Evolutionary conservation across 1,140 invertebrate species (phyloP), one percentile per base, ranked within the genome.

Genomic region (Liolophura sinensis): DNA sequence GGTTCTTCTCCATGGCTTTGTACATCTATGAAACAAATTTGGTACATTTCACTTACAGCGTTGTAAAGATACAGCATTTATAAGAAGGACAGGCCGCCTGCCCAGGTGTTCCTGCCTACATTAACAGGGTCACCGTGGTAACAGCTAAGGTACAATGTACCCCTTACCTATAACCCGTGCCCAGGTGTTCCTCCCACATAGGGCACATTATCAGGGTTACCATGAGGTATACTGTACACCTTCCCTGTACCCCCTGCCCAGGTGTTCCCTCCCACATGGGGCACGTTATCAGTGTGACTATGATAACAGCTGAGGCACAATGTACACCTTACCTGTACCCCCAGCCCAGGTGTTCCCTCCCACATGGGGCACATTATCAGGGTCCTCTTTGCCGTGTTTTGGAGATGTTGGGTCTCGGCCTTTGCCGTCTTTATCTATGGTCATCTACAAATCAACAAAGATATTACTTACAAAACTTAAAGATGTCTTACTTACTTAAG

Each of bases 311-410:
- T 40, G 9, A 40, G 31, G 31, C 9, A 40, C 31, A 40, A 40
- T 5, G 31, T 40, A 3, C 3, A 40, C 31, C 58, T 93, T 92
- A 57, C 95, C 96, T 51, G 92, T 94, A 47, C 96, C 96, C 12
- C 96, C 96, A 49, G 95, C 95, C 95, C 96, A 98, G 0, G 92
- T 96, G 77, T 96, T 97, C 5, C 96, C 96, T 61, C 96, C 96
- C 62, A 97, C 93, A 86, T 98, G 95, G 94, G 56, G 92, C 88
- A 76, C 93, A 92, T 70, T 77, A 12, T 92, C 91, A 0, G 92
- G 89, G 82, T 98, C 85, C 48, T 93, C 86, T 86, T 97, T 96
- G 4, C 96, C 97, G 82, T 95, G 91, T 79, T 98, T 98, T 0
- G 95, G 95, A 0, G 85, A 87, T 40, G 89, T 91, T 0, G 85